Conservation (phyloP, 2,113 vertebrate species). For the Larimichthys crocea region DNA sequence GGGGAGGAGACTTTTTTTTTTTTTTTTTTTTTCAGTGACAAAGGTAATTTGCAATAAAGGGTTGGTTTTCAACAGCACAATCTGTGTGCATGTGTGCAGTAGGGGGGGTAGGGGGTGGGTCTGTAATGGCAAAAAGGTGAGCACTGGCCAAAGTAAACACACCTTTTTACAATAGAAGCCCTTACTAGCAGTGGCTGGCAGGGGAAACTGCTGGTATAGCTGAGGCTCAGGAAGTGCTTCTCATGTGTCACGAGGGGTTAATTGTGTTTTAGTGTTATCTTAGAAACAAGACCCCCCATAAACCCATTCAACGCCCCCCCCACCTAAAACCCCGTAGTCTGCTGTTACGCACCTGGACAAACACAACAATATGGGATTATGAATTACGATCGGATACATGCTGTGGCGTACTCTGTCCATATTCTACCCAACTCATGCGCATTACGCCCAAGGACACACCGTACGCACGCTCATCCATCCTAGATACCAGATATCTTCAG, state of each 20-base stretch:
- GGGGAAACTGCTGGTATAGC: conserved; percentile 64
- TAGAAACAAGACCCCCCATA: conserved; percentile 78
- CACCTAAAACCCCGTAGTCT: conserved; percentile 17
- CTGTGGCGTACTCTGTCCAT: background rate
- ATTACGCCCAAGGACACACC: conserved; percentile 16
- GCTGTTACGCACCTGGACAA: conserved; percentile 77
- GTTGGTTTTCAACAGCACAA: conserved; percentile 53
- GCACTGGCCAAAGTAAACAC: conserved; percentile 77
- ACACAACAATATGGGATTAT: conserved; percentile 68
- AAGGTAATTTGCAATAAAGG: conserved; percentile 64
- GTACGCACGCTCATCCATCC: background rate
- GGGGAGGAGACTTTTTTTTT: conserved; percentile 5
- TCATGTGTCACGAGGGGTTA: conserved; percentile 76
- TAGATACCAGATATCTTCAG: background rate
- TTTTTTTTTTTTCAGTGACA: conserved; percentile 40
- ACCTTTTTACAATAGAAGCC: conserved; percentile 75
- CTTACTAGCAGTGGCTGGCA: conserved; percentile 64
- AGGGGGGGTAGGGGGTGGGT: conserved; percentile 15
- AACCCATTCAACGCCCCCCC: conserved; percentile 44
- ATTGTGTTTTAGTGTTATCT: conserved; percentile 85
- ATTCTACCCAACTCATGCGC: background rate
- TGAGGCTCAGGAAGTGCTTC: conserved; percentile 73
- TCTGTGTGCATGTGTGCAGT: conserved; percentile 12
- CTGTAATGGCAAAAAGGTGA: conserved; percentile 62
- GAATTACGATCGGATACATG: conserved; percentile 29